Evolutionary conservation across 2,888 invertebrate genomes (phyloP).

Genomic region (Lasioglossum pauxillum): DNA sequence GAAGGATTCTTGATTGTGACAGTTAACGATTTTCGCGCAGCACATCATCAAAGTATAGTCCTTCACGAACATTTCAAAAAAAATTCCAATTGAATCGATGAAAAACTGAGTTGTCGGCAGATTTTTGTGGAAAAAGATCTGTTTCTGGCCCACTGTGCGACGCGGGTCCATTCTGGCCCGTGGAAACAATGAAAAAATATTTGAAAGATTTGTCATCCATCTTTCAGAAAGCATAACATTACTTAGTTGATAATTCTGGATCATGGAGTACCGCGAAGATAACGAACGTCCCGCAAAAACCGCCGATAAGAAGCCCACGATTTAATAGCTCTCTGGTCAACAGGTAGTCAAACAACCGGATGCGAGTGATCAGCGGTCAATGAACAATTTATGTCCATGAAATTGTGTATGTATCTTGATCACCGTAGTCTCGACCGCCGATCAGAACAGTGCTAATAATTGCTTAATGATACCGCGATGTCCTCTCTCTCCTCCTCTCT

Average conservation of each 20-base stretch:
- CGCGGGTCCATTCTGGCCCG: not conserved
- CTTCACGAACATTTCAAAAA: too few species aligned
- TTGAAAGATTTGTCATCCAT: not conserved
- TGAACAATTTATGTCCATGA: not conserved
- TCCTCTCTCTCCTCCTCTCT: too few species aligned
- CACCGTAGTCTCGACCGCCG: not conserved
- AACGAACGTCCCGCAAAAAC: not conserved
- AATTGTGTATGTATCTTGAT: not conserved
- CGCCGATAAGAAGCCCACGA: not conserved
- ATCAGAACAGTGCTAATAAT: not conserved
- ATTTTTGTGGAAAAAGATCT: too few species aligned
- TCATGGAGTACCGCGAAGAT: not conserved
- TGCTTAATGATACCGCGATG: conserved; percentile 7
- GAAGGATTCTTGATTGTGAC: too few species aligned
- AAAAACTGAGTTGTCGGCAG: too few species aligned
- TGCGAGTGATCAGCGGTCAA: not conserved
- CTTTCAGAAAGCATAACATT: not conserved
- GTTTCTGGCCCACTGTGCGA: not conserved
- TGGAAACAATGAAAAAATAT: not conserved
- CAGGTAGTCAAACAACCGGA: conserved; percentile 2
- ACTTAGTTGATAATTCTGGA: not conserved
- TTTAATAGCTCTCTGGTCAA: not conserved
- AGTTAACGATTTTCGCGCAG: too few species aligned
- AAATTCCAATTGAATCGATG: too few species aligned
- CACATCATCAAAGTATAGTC: too few species aligned